Base-by-base conservation (phyloP, 53 echinoderm and acorn worm genomes). In the Zoroaster sp. region DNA sequence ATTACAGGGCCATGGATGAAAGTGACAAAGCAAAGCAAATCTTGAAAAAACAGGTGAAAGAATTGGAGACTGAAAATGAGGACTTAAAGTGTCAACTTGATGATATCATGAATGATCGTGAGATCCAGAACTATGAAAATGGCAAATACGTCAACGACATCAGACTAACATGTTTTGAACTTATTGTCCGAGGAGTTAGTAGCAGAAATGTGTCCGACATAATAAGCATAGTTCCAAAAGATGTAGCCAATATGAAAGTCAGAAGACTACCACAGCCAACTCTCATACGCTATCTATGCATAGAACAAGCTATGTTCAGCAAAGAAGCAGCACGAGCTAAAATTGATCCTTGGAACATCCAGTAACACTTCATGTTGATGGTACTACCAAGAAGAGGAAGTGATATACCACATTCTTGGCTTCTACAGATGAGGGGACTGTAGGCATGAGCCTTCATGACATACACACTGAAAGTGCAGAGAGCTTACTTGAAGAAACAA, bases 171-270 rank as follows among this genome's bases (percentile, higher is more conserved):
- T 69, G 80, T 28, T 89, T 66, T 53, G 89, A 89, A 80, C 37
- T 89, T 15, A 77, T 89, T 34, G 72, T 70, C 42, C 65, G 80
- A 40, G 89, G 89, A 8, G 89, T 89, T 15, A 28, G 70, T 35
- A 66, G 67, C 36, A 66, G 40, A 12, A 63, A 88, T 49, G 90
- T 90, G 20, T 81, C 90, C 3, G 83, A 90, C 28, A 90, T 82
- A 11, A 90, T 90, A 38, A 72, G 83, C 23, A 83, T 54, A 18
- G 90, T 90, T 3, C 36, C 82, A 40, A 72, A 47, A 82, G 40
- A 39, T 33, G 83, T 90, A 34, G 90, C 31, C 13, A 73, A 83
- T 31, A 83, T 90, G 83, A 72, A 72, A 35, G 32, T 72, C n/a
- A 59, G 37, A 23, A 68, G 90, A 17, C 49, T 86, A 21, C 87